These are phyloP conservation scores for Scophthalmus maximus DNA, from an alignment of 2,113 vertebrate species.

Conservation along the genomic window DNA sequence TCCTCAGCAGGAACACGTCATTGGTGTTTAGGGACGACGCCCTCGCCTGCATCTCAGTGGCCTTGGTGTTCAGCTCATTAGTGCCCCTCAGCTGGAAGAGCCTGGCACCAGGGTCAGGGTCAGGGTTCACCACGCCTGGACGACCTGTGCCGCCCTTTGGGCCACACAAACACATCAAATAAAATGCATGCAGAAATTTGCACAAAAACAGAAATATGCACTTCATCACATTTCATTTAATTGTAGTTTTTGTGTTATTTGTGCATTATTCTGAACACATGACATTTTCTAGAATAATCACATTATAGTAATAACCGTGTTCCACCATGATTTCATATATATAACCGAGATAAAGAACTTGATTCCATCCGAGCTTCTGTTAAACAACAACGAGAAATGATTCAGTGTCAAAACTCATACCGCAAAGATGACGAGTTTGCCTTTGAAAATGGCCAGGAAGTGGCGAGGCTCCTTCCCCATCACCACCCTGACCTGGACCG, in stretches of 20 bases:
- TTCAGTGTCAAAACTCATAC: constrained; percentile 61
- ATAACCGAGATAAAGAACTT: background rate
- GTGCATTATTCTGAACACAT: background rate
- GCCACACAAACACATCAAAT: background rate
- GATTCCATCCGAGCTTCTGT: background rate
- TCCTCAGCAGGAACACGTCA: constrained; percentile 88
- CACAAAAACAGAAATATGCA: background rate
- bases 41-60: constrained; percentile 85
- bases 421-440: constrained; percentile 90
- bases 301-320: no score
- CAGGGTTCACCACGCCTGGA: constrained; percentile 67
- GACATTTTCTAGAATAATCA: no score
- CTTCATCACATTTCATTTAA: background rate
- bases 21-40: constrained; percentile 90
- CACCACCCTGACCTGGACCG: constrained; percentile 90
- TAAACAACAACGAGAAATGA: background rate
- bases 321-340: background rate
- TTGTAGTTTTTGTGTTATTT: background rate
- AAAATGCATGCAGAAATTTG: background rate
- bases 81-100: constrained; percentile 92
- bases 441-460: constrained; percentile 92
- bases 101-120: constrained; percentile 56
- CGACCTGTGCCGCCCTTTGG: constrained; percentile 87
- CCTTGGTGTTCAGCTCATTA: constrained; percentile 87
- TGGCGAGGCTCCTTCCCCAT: constrained; percentile 94